These are phyloP conservation scores for Ellobius talpinus DNA, from an alignment of 2,113 vertebrate species.

Conservation along the genomic window DNA sequence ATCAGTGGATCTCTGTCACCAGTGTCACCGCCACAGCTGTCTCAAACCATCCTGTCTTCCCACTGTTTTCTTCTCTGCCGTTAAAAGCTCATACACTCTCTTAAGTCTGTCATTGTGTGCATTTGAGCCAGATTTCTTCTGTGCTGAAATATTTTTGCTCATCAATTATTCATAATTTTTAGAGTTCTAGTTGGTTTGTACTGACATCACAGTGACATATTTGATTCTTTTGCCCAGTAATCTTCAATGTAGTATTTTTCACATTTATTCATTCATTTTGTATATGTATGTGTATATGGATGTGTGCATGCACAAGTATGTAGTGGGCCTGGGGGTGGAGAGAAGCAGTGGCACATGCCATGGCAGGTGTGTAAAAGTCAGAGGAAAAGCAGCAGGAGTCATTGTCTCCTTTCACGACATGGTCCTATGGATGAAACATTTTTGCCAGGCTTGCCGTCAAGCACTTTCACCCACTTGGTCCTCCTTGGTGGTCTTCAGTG, in stretches of 20 bases:
- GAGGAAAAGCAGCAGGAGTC: background rate
- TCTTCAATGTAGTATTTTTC: background rate
- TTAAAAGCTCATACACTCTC: background rate
- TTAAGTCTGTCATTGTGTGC: background rate
- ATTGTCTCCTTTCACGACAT: background rate
- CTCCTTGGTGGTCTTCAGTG: no score
- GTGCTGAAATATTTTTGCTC: background rate
- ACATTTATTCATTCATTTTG: background rate
- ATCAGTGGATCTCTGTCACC: background rate
- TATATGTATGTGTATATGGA: background rate
- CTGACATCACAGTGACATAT: background rate
- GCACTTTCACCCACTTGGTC: no score
- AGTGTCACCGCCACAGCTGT: background rate
- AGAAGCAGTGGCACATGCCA: background rate
- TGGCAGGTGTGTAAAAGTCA: background rate
- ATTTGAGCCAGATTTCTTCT: conserved; percentile 15
- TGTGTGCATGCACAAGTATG: background rate
- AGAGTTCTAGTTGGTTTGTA: background rate
- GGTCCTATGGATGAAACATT: background rate
- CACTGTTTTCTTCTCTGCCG: background rate
- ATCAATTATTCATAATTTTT: background rate
- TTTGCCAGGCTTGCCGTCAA: no score
- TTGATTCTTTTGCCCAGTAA: background rate
- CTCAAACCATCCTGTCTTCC: background rate
- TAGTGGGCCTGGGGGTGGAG: background rate